These are phyloP conservation scores for Labrus mixtus DNA, from an alignment of 2,113 vertebrate genomes.

Conservation along the genomic window DNA sequence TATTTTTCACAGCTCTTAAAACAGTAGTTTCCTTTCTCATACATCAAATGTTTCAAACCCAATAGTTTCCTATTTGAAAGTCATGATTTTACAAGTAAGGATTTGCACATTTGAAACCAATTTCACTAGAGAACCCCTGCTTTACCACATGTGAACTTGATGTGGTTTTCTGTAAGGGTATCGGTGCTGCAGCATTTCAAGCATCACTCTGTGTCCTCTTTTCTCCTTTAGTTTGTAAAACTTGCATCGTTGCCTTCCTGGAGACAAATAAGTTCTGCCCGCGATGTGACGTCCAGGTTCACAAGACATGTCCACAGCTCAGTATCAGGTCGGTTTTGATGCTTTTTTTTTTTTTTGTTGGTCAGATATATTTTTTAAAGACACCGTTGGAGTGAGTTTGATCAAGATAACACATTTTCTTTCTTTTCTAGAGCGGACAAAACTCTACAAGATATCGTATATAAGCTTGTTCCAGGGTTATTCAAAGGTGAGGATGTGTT, in stretches of 20 bases:
- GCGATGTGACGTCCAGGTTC: slow-evolving; percentile 93
- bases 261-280: slow-evolving; percentile 97
- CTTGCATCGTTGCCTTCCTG: slow-evolving; percentile 95
- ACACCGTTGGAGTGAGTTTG: too few species aligned
- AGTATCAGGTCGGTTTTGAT: slow-evolving; percentile 87
- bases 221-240: slow-evolving; percentile 88
- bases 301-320: slow-evolving; percentile 93
- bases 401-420: not conserved
- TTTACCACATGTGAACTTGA: too few species aligned
- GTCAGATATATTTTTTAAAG: too few species aligned
- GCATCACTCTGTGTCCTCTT: not conserved
- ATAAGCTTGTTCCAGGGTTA: slow-evolving; percentile 94
- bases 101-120: too few species aligned
- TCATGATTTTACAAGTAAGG: too few species aligned
- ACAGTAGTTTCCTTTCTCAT: too few species aligned
- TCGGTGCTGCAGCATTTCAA: not conserved
- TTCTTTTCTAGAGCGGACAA: slow-evolving; percentile 89
- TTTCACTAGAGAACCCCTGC: too few species aligned
- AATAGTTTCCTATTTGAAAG: too few species aligned
- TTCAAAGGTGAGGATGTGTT: slow-evolving; percentile 88
- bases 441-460: slow-evolving; percentile 95
- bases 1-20: not conserved
- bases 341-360: not conserved
- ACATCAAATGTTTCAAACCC: too few species aligned
- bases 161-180: too few species aligned